Evolutionary conservation across 2,797 vertebrate species (phyloP), one percentile per base, ranked within the genome.

Genomic region (Lindbergichthys nudifrons): DNA sequence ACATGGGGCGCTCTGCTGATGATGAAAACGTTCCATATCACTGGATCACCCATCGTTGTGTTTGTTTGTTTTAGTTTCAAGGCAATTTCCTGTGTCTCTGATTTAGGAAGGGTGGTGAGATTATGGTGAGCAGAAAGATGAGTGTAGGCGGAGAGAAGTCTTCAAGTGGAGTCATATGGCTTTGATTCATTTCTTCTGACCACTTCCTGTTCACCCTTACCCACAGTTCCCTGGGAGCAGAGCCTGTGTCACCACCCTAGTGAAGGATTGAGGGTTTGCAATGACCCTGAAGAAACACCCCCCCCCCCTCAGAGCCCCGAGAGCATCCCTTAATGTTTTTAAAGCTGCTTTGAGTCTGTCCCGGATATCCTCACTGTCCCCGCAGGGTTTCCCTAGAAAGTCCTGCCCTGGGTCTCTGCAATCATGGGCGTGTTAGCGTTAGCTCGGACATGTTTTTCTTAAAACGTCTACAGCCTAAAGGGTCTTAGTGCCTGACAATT

Each of bases 341-440:
- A 85, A 92, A 94, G 89, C 91, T 92, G 91, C 91, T 93, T 87
- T 73, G 88, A 91, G 72, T 89, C 89, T 75, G 85, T 90, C 76
- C 90, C 85, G 89, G 91, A 93, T 87, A 86, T 91, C 88, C 89
- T 87, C 73, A 51, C 67, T 65, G 84, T 88, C 88, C 89, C 87
- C 58, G 66, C 47, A 84, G 91, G 86, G 70, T 79, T 85, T 79
- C 79, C 52, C 70, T 63, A 70, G 76, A 81, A 73, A 82, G 75
- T 88, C 82, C 80, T 68, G 81, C 70, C 70, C 72, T 51, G 56
- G 83, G 74, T 83, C 81, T 75, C 78, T 56, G 67, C 65, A 60
- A 77, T 77, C 75, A 77, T 60, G 82, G 83, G 80, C 65, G 84
- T 86, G 86, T 87, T 91, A 50, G 75, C 76, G 73, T 83, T 75